These are phyloP conservation scores for Stenotaenia linearis DNA, from an alignment of 2,888 invertebrate genomes.

Conservation along the genomic window DNA sequence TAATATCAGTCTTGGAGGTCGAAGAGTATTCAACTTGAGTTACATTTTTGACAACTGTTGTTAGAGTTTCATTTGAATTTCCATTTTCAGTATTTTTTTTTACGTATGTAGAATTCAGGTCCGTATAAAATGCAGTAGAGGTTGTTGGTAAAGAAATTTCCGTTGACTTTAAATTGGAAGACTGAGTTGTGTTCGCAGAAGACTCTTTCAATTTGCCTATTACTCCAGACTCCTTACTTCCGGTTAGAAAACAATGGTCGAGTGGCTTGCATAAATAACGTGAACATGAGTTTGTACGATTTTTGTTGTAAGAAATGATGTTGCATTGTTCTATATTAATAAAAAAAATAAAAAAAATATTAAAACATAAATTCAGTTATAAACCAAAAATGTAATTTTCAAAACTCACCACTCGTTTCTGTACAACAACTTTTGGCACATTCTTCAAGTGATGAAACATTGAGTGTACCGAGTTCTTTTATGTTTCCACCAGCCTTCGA, in stretches of 20 bases:
- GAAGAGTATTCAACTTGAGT: background rate
- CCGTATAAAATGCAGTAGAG: background rate
- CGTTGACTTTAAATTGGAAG: background rate
- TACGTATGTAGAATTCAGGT: background rate
- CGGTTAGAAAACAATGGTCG: background rate
- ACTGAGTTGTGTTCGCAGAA: background rate
- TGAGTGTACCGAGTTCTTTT: background rate
- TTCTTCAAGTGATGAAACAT: background rate
- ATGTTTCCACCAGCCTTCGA: background rate
- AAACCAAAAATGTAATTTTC: too few species aligned
- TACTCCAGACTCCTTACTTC: background rate
- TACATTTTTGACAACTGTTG: background rate
- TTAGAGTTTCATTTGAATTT: background rate
- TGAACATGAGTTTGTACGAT: background rate
- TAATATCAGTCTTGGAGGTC: background rate
- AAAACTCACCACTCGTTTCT: background rate
- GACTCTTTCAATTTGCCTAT: background rate
- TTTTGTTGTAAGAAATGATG: background rate
- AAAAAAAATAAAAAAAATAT: background rate
- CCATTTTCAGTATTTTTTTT: background rate
- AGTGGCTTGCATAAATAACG: background rate
- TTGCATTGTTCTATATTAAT: background rate
- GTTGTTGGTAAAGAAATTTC: background rate
- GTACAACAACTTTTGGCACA: constrained; percentile 14
- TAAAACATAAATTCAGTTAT: background rate